Evolutionary conservation across 2,113 vertebrate genomes (phyloP), one percentile per base, ranked within the genome.

Genomic region (Anarhynchus alexandrinus): DNA sequence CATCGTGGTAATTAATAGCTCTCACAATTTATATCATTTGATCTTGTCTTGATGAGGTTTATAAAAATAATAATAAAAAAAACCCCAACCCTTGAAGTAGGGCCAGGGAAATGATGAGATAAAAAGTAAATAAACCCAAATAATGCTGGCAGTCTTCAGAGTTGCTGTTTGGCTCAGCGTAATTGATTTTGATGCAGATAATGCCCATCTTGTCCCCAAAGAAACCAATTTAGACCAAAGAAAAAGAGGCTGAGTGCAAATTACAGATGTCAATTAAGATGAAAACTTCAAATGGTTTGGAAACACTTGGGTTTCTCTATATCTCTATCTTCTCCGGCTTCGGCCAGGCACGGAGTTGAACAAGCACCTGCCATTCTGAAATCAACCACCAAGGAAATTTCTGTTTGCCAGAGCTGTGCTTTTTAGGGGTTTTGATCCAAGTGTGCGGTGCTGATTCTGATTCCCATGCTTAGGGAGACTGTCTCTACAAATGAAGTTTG

Each of bases 1-100:
- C 45, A 70, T 80, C 85, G 10, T 6, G 26, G 54, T 89, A 94
- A 96, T 94, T 93, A 92, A 97, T 86, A 86, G 66, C 62, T 43
- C 55, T 74, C 29, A 4, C 51, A 74, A 43, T 94, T 94, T 76
- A 57, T 61, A 21, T 80, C 49, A 3, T 52, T 71, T 58, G 32
- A 40, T 54, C 79, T 86, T 43, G 19, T 57, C 94, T 73, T 22
- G 67, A 86, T 72, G 59, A 82, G 38, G 25, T 17, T 70, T 73
- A 92, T 78, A 52, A 65, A 92, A 94, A 86, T 57, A 78, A 78
- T 47, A 36, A 42, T 5, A 18, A 26, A 34, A 64, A n/a, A n/a
- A n/a, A n/a, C n/a, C n/a, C 17, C 10, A 17, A n/a, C 42, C 45
- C 51, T 67, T 3, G 20, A 52, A 67, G 69, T 21, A 30, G 49